phyloP scores from a whole-genome alignment of 53 echinoderm and acorn worm species.

The Holothuria scabra region DNA sequence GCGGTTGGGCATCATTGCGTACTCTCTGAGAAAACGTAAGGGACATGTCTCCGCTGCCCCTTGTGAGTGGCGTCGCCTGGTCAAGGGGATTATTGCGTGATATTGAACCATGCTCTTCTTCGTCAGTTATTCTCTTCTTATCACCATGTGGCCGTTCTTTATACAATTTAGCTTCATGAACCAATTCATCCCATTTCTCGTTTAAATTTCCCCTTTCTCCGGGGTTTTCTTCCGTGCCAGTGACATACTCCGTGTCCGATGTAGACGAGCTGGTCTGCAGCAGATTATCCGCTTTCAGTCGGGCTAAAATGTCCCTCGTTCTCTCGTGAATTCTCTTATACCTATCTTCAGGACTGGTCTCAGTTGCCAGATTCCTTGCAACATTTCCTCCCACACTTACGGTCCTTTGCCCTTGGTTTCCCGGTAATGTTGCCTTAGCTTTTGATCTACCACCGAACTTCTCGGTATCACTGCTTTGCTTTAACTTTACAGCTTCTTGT shows the following conservation, averaged over 20 bases:
- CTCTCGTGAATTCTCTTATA: conserved; percentile 55
- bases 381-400: background rate
- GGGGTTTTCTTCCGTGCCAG: conserved; percentile 21
- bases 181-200: conserved; percentile 31
- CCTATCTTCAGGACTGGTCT: conserved; percentile 33
- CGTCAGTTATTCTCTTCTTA: background rate
- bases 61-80: too few relatives aligned
- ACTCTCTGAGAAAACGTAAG: background rate
- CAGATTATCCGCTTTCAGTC: conserved; percentile 52
- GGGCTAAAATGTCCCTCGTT: conserved; percentile 58
- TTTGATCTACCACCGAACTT: too few relatives aligned
- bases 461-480: background rate
- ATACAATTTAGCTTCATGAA: conserved; percentile 59
- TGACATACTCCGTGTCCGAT: background rate
- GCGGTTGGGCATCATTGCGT: conserved; percentile 33
- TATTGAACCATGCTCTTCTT: too few relatives aligned
- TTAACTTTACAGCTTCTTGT: conserved; percentile 13
- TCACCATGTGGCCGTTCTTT: conserved; percentile 55
- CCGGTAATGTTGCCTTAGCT: too few relatives aligned
- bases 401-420: too few relatives aligned
- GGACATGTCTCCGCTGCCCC: too few relatives aligned
- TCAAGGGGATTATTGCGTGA: too few relatives aligned
- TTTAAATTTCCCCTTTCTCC: conserved; percentile 3
- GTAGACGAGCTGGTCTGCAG: background rate
- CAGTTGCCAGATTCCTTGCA: conserved; percentile 27